Evolutionary conservation across 2,888 invertebrate genomes (phyloP), one percentile per base, ranked within the genome.

Genomic region (Nomada ruficornis): DNA sequence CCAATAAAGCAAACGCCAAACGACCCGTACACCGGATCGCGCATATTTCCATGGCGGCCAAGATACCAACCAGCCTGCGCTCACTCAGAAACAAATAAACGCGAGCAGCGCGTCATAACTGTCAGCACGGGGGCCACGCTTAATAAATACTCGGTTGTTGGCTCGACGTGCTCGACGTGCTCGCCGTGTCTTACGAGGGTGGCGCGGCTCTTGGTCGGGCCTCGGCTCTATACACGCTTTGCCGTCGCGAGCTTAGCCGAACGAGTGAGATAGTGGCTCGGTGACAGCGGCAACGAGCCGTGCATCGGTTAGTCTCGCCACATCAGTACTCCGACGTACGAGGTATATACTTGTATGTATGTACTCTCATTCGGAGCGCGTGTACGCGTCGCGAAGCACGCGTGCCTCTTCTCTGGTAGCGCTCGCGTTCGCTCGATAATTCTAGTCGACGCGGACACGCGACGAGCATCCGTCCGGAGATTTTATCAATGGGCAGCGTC

Each of bases 201-300:
- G 79, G 69, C 63, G 54, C 29, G 50, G 26, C 23, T 67, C 62
- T 78, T 78, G 67, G 60, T 59, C 26, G 18, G 26, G 15, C 57
- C 44, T 42, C 42, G 59, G 13, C 59, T 13, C 62, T 59, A 11
- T 57, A 42, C 44, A 59, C 47, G 63, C 18, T 44, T 23, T 15
- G 23, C 11, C 57, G 64, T 68, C 76, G 68, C 82, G 82, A 82
- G 80, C 70, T 85, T 83, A 79, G 74, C 65, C 79, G 80, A 86
- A 86, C 82, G 89, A 90, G 91, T 90, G 91, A 91, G 91, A 92
- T 90, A 91, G 90, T 88, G 84, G 82, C 78, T 88, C 87, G 92
- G 91, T 92, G 93, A 93, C 93, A 93, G 93, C 91, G 92, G 93
- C 90, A 93, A 93, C 93, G 93, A 93, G 92, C 90, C 93, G 92